Evolutionary conservation across 2,797 vertebrate genomes (phyloP), one percentile per base, ranked within the genome.

Genomic region (Tapera naevia): DNA sequence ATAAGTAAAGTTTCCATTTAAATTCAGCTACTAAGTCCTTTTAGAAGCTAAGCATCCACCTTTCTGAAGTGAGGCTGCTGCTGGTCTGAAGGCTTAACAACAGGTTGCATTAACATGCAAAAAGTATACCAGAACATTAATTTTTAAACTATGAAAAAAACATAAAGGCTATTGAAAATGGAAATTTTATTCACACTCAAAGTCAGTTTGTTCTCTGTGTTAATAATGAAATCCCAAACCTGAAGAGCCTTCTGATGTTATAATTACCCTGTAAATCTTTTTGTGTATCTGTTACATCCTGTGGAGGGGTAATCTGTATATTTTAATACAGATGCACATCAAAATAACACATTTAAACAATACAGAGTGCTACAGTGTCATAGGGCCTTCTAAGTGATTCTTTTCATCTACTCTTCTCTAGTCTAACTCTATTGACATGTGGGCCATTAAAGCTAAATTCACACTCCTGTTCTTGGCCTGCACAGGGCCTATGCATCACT

Each of bases 201-300:
- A 88, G 25, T 53, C 51, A 48, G 72, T 61, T 73, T 86, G 61
- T 80, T 61, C 43, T 64, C 33, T 32, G 24, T 64, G 17, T 91
- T 81, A 76, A 88, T 64, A 94, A 85, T 32, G 60, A 84, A 86
- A 70, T 76, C 30, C 13, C 51, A 86, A 93, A 79, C 28, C 35
- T 84, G 89, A 82, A 92, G 53, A 86, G 56, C 19, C 48, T 88
- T 84, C 45, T 82, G 76, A 75, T 93, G 39, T 61, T 86, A 15
- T 67, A 91, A 93, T 67, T 73, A 54, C 64, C 25, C 60, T 80
- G 95, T 57, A 86, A 70, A 79, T 46, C 50, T 84, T 61, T 91
- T 51, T 80, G 50, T 45, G 30, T n/a, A 67, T 45, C 41, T 73
- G 37, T 45, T 88, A 53, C 3, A 54, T 39, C 60, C 60, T 67